Evolutionary conservation across 2,113 vertebrate species (phyloP).

Genomic region (Ia io): DNA sequence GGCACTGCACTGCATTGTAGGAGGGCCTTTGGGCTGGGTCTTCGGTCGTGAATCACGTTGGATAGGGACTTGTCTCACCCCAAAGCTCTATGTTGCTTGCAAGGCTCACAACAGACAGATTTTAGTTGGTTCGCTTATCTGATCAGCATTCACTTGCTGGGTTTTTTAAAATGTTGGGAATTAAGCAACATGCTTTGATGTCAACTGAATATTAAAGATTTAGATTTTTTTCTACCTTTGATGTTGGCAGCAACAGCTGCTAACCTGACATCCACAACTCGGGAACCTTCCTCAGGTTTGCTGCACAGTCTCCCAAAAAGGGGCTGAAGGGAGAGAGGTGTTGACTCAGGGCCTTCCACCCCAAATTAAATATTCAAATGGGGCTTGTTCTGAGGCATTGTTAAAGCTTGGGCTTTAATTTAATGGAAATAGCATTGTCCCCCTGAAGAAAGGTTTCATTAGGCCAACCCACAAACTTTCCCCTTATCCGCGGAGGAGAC

Average conservation of each 20-base stretch:
- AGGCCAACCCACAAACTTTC: constrained; percentile 83
- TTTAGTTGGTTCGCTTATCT: background rate
- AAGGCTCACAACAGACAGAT: background rate
- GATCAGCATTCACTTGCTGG: background rate
- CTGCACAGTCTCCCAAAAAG: background rate
- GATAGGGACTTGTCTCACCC: no score
- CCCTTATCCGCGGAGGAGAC: constrained; percentile 84
- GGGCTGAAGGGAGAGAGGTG: background rate
- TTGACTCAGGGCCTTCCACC: constrained; percentile 60
- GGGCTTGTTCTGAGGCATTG: constrained; percentile 63
- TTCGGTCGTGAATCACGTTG: background rate
- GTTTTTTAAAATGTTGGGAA: background rate
- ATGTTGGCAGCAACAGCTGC: background rate
- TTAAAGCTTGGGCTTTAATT: constrained; percentile 62
- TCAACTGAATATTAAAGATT: background rate
- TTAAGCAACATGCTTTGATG: background rate
- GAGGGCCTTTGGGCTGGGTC: background rate
- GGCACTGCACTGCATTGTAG: background rate
- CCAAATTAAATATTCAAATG: constrained; percentile 77
- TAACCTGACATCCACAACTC: background rate
- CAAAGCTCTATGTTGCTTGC: background rate
- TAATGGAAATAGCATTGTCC: constrained; percentile 78
- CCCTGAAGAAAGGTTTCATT: constrained; percentile 85
- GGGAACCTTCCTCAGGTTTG: background rate
- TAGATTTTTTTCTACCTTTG: background rate